Evolutionary conservation across 2,797 vertebrate genomes (phyloP).

Genomic region (Denticeps clupeoides): DNA sequence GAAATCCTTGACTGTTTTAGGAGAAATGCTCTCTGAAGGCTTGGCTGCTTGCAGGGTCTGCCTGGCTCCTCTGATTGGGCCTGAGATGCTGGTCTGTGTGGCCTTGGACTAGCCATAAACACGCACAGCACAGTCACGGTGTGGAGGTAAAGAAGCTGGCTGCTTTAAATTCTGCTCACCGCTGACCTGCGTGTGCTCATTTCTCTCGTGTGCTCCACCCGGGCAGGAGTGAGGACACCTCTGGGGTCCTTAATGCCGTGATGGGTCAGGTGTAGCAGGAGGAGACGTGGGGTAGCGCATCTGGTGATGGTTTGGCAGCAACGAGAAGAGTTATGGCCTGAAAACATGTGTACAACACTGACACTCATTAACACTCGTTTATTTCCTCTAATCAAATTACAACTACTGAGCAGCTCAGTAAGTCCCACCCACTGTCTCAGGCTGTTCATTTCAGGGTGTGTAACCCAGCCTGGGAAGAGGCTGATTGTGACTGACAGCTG

Average conservation of each 20-base stretch:
- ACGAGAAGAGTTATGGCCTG: constrained; percentile 15
- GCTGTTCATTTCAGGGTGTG: no score
- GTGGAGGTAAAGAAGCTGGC: no score
- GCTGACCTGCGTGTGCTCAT: no score
- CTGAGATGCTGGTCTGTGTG: no score
- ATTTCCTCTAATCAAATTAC: no score
- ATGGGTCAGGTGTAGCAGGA: constrained; percentile 19
- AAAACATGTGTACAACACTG: constrained; percentile 27
- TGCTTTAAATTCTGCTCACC: no score
- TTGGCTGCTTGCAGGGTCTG: constrained; percentile 17
- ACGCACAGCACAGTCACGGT: constrained; percentile 4
- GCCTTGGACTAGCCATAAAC: constrained; percentile 1
- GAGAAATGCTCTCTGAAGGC: constrained; percentile 20
- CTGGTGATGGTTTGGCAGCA: constrained; percentile 22
- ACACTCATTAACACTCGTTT: constrained; percentile 4
- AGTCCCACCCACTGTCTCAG: no score
- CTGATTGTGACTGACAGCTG: constrained; percentile 41
- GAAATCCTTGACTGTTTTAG: constrained; percentile 32
- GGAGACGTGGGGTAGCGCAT: constrained; percentile 13
- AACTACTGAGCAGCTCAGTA: constrained; percentile 15
- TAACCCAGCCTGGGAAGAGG: constrained; percentile 13
- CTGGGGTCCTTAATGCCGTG: no score
- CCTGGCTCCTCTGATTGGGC: constrained; percentile 15
- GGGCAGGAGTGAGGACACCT: no score
- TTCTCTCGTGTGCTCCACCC: no score